Evolutionary conservation across 2,113 vertebrate species (phyloP).

Genomic region (Chloropsis hardwickii): DNA sequence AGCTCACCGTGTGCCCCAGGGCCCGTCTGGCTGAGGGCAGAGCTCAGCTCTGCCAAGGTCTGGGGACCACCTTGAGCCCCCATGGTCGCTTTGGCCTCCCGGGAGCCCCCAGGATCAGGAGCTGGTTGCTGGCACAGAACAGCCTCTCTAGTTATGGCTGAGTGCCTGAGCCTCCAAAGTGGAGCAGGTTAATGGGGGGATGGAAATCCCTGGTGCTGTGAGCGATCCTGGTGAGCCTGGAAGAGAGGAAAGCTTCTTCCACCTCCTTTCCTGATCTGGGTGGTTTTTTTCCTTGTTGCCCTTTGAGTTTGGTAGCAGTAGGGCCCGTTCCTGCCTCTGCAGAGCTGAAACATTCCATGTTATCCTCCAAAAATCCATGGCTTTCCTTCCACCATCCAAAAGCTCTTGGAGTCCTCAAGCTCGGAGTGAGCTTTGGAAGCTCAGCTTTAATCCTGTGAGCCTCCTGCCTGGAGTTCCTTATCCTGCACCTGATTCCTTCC

Average conservation of each 20-base stretch:
- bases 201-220: not conserved
- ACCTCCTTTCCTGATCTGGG: not conserved
- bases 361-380: not conserved
- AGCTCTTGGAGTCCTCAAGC: not conserved
- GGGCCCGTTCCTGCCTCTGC: not conserved
- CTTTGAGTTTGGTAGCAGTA: not conserved
- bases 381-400: not conserved
- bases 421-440: not conserved
- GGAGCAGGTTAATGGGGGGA: not conserved
- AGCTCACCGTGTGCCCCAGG: rapidly evolving
- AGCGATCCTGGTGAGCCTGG: rapidly evolving
- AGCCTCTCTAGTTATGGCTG: not conserved
- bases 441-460: not conserved
- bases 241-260: not conserved
- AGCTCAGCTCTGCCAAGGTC: not conserved
- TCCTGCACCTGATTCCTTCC: not conserved
- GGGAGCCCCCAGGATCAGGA: not conserved
- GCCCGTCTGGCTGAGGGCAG: not conserved
- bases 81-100: not conserved
- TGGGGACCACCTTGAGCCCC: not conserved
- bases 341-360: not conserved
- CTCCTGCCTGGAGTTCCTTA: not conserved
- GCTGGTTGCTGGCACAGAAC: not conserved
- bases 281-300: not conserved
- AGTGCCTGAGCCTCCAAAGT: not conserved